A percentile compares a stretch with the other conserved stretches of the same genome.
These are phyloP conservation scores for Loris lydekkerianus DNA, from an alignment of 2,797 vertebrate genomes.

Conservation along the genomic window DNA sequence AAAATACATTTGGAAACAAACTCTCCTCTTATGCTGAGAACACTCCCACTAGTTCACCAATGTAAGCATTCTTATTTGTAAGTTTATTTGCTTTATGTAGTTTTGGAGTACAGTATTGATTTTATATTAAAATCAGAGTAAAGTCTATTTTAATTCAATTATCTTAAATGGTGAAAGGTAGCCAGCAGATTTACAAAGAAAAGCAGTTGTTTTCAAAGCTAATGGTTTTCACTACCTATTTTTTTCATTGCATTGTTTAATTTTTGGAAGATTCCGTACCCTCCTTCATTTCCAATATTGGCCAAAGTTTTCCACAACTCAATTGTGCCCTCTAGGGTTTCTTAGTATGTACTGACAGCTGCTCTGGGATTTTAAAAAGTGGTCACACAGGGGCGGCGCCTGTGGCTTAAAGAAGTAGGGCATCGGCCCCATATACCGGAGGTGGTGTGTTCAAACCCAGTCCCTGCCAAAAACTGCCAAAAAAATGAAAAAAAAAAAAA, in stretches of 20 bases:
- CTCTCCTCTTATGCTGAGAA: not conserved
- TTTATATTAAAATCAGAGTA: conserved; percentile 32
- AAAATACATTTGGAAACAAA: not conserved
- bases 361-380: not conserved
- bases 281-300: not conserved
- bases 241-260: not conserved
- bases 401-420: too few species aligned
- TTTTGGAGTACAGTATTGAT: conserved; percentile 12
- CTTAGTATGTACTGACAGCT: not conserved
- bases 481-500: too few species aligned
- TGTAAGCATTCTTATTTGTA: not conserved
- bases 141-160: conserved; percentile 53
- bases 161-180: not conserved
- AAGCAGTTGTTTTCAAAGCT: conserved; percentile 43
- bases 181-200: conserved; percentile 8
- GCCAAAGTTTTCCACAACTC: conserved; percentile 67
- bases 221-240: not conserved
- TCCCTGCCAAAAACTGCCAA: too few species aligned
- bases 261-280: not conserved
- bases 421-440: too few species aligned
- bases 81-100: not conserved
- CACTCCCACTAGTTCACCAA: not conserved
- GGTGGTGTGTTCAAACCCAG: too few species aligned
- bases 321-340: conserved; percentile 85
- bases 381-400: not conserved